Percentiles rank a stretch among this genome's conserved stretches.
These are phyloP conservation scores for Anagyrus pseudococci DNA, from an alignment of 2,888 invertebrate genomes.

Conservation along the genomic window DNA sequence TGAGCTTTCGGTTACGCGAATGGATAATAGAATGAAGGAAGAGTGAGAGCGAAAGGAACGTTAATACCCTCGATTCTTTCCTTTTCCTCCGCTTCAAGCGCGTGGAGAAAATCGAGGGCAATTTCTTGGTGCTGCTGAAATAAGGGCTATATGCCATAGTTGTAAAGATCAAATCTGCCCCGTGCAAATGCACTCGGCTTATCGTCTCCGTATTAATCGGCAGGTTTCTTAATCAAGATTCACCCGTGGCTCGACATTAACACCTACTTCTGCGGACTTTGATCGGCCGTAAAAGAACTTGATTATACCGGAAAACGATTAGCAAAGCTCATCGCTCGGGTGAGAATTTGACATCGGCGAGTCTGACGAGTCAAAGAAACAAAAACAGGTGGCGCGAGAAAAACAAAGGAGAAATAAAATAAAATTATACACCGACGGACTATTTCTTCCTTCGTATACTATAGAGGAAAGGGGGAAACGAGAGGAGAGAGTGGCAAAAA, in stretches of 20 bases:
- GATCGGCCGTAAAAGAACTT: too few species aligned
- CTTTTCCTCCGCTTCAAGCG: neutral
- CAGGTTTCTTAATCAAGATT: too few species aligned
- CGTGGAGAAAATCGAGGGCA: constrained; percentile 12
- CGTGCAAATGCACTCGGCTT: too few species aligned
- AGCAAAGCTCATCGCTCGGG: too few species aligned
- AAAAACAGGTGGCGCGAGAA: neutral
- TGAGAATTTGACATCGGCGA: too few species aligned
- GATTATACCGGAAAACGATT: too few species aligned
- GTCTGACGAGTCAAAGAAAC: neutral
- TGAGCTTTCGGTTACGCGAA: constrained; percentile 18
- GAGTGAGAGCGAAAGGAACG: neutral
- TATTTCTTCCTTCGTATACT: too few species aligned
- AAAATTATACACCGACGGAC: constrained; percentile 18
- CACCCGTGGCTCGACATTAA: too few species aligned
- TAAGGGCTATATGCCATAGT: neutral
- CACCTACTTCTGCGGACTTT: too few species aligned
- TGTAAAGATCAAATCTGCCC: neutral
- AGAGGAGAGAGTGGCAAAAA: neutral
- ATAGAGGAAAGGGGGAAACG: too few species aligned
- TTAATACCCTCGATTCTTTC: too few species aligned
- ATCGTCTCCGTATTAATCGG: too few species aligned
- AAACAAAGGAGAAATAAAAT: constrained; percentile 5
- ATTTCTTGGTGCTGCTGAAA: neutral
- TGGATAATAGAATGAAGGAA: constrained; percentile 29